Evolutionary conservation across 2,888 invertebrate genomes (phyloP).

Genomic region (Machimus atricapillus): DNA sequence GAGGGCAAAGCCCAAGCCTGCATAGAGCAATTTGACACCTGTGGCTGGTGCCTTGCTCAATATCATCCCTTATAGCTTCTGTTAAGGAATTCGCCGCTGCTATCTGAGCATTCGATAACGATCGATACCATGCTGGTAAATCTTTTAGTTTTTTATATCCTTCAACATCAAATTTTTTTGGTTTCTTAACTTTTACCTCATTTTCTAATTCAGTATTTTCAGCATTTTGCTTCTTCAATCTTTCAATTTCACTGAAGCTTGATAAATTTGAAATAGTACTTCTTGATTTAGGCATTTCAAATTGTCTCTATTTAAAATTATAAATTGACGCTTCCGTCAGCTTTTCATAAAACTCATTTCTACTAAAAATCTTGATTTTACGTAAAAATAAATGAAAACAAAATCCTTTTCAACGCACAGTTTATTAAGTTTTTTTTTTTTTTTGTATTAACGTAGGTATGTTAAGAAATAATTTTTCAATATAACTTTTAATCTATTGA

Average conservation of each 20-base stretch:
- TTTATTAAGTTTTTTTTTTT: not conserved
- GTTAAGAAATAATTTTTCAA: too few relatives aligned
- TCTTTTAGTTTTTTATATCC: not conserved
- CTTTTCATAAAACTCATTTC: not conserved
- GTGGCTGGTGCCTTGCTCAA: slow-evolving; percentile 53
- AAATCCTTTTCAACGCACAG: not conserved
- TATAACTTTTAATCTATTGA: too few relatives aligned
- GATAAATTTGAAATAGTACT: not conserved
- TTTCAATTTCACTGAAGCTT: not conserved
- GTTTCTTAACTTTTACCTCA: not conserved
- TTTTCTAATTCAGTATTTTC: not conserved
- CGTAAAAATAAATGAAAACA: not conserved
- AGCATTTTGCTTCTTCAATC: not conserved
- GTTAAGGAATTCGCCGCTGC: slow-evolving; percentile 50
- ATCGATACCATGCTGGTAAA: slow-evolving; percentile 56
- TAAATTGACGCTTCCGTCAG: not conserved
- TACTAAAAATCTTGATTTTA: not conserved
- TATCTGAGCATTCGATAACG: slow-evolving; percentile 53
- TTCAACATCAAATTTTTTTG: not conserved
- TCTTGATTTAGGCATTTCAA: not conserved
- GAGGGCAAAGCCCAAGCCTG: slow-evolving; percentile 54
- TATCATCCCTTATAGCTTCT: slow-evolving; percentile 53
- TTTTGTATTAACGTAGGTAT: too few relatives aligned
- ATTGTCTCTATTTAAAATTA: not conserved
- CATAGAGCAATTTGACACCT: slow-evolving; percentile 50